Evolutionary conservation across 1,140 invertebrate genomes (phyloP), one percentile per base, ranked within the genome.

Genomic region (Bombus pyrosoma): DNA sequence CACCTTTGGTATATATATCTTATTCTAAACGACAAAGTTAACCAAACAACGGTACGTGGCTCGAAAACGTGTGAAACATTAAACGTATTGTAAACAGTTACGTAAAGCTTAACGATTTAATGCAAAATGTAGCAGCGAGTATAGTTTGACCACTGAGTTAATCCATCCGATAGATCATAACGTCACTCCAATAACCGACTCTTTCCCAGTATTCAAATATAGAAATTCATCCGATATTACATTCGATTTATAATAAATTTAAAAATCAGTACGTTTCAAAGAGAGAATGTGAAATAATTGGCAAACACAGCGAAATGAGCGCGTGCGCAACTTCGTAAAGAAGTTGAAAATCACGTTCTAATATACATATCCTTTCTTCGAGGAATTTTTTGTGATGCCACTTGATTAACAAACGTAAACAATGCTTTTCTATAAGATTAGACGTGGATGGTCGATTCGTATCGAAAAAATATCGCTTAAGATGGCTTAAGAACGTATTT

Each of bases 401-500:
- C 22, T 47, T 32, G 41, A n/a, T 64, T 41, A 41, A 43, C 10
- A 34, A 76, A 37, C 8, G 22, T 32, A 18, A 53, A 47, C 8
- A 41, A 64, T 22, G 5, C 0, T 64, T 18, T 73, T 62, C 32
- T 34, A 25, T 41, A 25, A 2, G 12, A 41, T 59, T 8, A 34
- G 15, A 9, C 12, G 34, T 3, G 57, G 53, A 71, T 41, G 3
- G 18, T 41, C 59, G 59, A n/a, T n/a, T n/a, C 59, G 10, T 62
- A 62, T 62, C 59, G 59, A 9, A n/a, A 39, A 77, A 53, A 47
- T 81, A 53, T 86, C n/a, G 9, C 9, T 76, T 39, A 41, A 83
- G 18, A 68, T 68, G 43, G 64, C 37, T 39, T n/a, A 80, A 80
- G 64, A 62, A 80, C 47, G 57, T 39, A 41, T 79, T 84, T 34